phyloP scores from a whole-genome alignment of 2,113 vertebrate genomes.

The Setophaga kirtlandii region DNA sequence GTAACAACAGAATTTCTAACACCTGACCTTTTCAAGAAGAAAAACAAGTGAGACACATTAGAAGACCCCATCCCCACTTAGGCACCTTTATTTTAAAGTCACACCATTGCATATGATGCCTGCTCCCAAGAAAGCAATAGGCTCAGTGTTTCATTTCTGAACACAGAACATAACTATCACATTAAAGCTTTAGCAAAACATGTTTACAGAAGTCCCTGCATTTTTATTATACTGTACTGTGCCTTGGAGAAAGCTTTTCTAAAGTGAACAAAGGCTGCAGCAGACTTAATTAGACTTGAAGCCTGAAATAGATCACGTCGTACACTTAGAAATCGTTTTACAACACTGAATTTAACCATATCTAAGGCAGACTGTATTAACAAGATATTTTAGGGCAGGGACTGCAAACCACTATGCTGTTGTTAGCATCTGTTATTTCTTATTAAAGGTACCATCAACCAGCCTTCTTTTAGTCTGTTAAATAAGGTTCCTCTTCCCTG shows the following conservation, averaged over 20 bases:
- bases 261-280: neutral
- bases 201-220: neutral
- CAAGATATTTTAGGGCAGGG: neutral
- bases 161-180: neutral
- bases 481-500: neutral
- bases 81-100: neutral
- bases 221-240: neutral
- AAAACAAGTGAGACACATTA: neutral
- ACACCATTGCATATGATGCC: neutral
- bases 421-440: neutral
- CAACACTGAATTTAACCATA: neutral
- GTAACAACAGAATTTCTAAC: neutral
- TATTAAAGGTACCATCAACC: neutral
- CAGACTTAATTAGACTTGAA: neutral
- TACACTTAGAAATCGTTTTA: neutral
- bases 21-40: slow-evolving; percentile 10
- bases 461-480: neutral
- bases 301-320: neutral
- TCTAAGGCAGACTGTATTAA: neutral
- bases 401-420: neutral
- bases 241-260: neutral
- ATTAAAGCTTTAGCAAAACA: neutral
- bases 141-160: neutral
- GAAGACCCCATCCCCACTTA: neutral
- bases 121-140: neutral